Percentiles rank a stretch among this genome's conserved stretches.
Evolutionary conservation across 2,797 vertebrate genomes (phyloP).

Genomic region (Salarias fasciatus): DNA sequence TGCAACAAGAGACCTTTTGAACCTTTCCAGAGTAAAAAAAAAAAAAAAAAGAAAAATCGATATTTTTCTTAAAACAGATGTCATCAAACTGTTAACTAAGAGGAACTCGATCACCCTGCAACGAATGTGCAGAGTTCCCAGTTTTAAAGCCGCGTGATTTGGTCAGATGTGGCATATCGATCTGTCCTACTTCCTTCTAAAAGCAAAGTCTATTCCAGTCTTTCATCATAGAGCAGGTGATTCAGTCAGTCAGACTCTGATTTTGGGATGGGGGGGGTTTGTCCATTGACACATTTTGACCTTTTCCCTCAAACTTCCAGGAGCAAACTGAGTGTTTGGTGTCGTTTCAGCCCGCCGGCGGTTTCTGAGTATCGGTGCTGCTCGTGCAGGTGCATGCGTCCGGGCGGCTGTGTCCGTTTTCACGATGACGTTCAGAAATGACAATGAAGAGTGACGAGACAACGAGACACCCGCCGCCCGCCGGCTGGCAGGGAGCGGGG

Average conservation of each 20-base stretch:
- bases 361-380: constrained; percentile 15
- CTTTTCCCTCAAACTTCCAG: neutral
- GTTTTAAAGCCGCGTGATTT: constrained; percentile 11
- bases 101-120: neutral
- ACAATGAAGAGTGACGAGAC: constrained; percentile 15
- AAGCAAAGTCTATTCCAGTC: constrained; percentile 8
- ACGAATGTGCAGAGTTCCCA: neutral
- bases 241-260: constrained; percentile 2
- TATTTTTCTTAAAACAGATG: constrained; percentile 16
- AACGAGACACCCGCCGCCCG: neutral
- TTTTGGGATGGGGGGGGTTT: too few species aligned
- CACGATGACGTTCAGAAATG: constrained; percentile 34
- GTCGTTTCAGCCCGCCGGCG: neutral
- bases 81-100: constrained; percentile 21
- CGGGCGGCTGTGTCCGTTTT: constrained; percentile 8
- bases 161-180: constrained; percentile 7
- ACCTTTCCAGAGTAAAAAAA: too few species aligned
- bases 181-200: constrained; percentile 22
- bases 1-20: constrained; percentile 40
- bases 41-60: constrained; percentile 34
- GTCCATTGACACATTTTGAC: constrained; percentile 12
- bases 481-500: constrained; percentile 38
- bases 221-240: constrained; percentile 48
- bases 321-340: neutral
- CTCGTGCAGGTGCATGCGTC: neutral